These are phyloP conservation scores for Apogon talboti DNA, from an alignment of 2,797 vertebrate species.

Conservation along the genomic window DNA sequence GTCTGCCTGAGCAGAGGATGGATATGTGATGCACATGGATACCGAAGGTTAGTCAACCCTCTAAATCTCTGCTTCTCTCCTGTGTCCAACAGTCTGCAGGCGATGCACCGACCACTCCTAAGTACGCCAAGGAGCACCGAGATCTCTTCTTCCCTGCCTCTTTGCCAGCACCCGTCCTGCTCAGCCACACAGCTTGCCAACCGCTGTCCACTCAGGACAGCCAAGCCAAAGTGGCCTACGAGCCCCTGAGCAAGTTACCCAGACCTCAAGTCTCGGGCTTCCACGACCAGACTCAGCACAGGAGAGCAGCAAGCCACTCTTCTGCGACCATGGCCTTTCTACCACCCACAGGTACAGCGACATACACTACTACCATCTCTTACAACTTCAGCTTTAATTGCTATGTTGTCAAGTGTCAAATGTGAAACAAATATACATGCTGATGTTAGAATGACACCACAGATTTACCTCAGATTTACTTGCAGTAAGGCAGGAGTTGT, in stretches of 20 bases:
- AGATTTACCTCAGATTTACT: constrained; percentile 7
- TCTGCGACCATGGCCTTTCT: constrained; percentile 78
- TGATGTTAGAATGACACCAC: background rate
- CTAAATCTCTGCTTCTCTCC: constrained; percentile 21
- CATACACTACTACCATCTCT: background rate
- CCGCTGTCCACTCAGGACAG: constrained; percentile 76
- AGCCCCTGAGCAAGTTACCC: constrained; percentile 83
- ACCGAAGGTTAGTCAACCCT: constrained; percentile 24
- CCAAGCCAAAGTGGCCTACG: constrained; percentile 74
- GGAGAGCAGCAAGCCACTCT: constrained; percentile 69
- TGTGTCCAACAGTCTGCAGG: constrained; percentile 81
- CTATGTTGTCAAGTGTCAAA: background rate
- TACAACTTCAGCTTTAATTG: background rate
- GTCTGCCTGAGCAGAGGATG: constrained; percentile 18
- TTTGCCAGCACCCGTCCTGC: constrained; percentile 75
- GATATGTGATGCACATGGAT: constrained; percentile 15
- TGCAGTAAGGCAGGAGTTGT: background rate
- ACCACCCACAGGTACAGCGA: constrained; percentile 77
- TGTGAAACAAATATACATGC: background rate
- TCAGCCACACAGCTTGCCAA: constrained; percentile 73
- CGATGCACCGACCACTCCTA: constrained; percentile 92
- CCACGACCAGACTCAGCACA: constrained; percentile 75
- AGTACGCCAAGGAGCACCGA: constrained; percentile 90
- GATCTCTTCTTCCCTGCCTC: constrained; percentile 91
- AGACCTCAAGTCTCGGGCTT: constrained; percentile 73